These are phyloP conservation scores for Aphelenchoides fujianensis DNA, from an alignment of 1,140 invertebrate species.

Conservation along the genomic window DNA sequence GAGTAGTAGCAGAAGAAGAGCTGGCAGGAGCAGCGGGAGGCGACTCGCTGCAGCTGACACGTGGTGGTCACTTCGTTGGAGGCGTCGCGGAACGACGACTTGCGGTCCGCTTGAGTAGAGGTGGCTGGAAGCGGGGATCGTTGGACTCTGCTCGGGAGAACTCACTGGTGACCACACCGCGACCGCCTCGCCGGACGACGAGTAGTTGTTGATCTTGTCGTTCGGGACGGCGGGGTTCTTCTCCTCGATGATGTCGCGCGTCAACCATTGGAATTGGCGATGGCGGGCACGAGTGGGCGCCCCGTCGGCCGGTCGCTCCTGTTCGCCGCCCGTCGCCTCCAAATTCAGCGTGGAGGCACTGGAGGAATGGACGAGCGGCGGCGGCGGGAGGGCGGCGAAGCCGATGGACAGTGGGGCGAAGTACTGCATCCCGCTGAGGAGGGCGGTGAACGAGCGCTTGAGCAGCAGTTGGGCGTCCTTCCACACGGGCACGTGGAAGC, in stretches of 20 bases:
- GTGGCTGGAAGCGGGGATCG: slow-evolving; percentile 8
- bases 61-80: background rate
- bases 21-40: slow-evolving; percentile 92
- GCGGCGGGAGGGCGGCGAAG: background rate
- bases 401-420: slow-evolving; percentile 67
- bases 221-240: slow-evolving; percentile 36
- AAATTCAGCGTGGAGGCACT: slow-evolving; percentile 73
- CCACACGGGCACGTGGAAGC: slow-evolving; percentile 86
- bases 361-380: background rate
- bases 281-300: slow-evolving; percentile 34
- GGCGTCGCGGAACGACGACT: background rate
- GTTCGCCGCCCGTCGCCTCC: slow-evolving; percentile 71
- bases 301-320: slow-evolving; percentile 66
- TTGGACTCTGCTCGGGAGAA: slow-evolving; percentile 2
- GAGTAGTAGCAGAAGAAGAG: slow-evolving; percentile 94
- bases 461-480: slow-evolving; percentile 79
- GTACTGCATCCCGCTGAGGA: slow-evolving; percentile 90
- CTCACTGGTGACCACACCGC: slow-evolving; percentile 71
- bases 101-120: background rate
- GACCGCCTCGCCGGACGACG: slow-evolving; percentile 77
- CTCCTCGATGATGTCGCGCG: slow-evolving; percentile 63
- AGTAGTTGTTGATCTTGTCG: slow-evolving; percentile 48
- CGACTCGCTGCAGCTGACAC: slow-evolving; percentile 82
- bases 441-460: slow-evolving; percentile 90
- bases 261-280: slow-evolving; percentile 92